Evolutionary conservation across 1,140 invertebrate genomes (phyloP).

Genomic region (Heliothis virescens): DNA sequence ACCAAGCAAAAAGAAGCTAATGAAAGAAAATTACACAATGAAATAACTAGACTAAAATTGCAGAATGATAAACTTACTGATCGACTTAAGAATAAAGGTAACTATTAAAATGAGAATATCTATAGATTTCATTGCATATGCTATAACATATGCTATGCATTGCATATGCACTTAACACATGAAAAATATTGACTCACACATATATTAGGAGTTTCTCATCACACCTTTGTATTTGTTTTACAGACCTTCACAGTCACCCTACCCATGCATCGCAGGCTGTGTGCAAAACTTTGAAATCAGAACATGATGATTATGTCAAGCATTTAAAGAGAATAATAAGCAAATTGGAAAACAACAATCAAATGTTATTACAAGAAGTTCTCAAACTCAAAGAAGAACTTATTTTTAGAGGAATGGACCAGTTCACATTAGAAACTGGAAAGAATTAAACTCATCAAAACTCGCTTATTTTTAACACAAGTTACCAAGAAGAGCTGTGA

Average conservation of each 20-base stretch:
- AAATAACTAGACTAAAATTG: constrained; percentile 70
- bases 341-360: constrained; percentile 73
- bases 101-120: not conserved
- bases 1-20: constrained; percentile 76
- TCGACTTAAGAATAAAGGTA: constrained; percentile 74
- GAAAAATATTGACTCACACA: too few relatives aligned
- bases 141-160: too few relatives aligned
- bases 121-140: too few relatives aligned
- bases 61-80: constrained; percentile 77
- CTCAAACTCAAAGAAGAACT: constrained; percentile 76
- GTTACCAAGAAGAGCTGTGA: constrained; percentile 40
- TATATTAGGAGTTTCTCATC: too few relatives aligned
- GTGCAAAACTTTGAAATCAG: constrained; percentile 30
- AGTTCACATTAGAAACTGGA: constrained; percentile 31
- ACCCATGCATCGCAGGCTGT: constrained; percentile 5
- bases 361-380: constrained; percentile 74
- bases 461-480: not conserved
- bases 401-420: constrained; percentile 63
- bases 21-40: constrained; percentile 72
- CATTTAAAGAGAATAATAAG: constrained; percentile 42
- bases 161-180: too few relatives aligned
- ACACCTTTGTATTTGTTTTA: constrained; percentile 2
- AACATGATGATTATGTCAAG: constrained; percentile 33
- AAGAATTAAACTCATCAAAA: constrained; percentile 5
- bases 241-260: constrained; percentile 35